Base-by-base conservation (phyloP, 35 echinoderm and acorn worm genomes). In the Ophiothrix spiculata region DNA sequence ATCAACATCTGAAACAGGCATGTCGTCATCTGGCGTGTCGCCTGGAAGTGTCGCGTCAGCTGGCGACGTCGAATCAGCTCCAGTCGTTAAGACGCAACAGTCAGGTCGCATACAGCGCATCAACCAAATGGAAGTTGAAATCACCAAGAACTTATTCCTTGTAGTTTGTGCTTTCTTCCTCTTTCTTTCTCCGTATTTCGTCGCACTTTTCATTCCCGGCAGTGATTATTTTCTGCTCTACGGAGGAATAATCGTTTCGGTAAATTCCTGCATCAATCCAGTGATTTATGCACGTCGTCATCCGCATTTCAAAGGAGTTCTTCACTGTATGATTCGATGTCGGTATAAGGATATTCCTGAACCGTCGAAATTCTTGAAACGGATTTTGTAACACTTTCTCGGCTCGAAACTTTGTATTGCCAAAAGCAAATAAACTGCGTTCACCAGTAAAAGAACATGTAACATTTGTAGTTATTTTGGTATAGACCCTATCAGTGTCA, bases 61-160 rank as follows among this genome's bases (percentile, higher is more conserved):
- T n/a, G n/a, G n/a, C n/a, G n/a, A n/a, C n/a, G n/a, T n/a, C n/a
- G n/a, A n/a, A n/a, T n/a, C n/a, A n/a, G n/a, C n/a, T n/a, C n/a
- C n/a, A n/a, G n/a, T n/a, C n/a, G n/a, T n/a, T n/a, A n/a, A n/a
- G n/a, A n/a, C n/a, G n/a, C n/a, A n/a, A n/a, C n/a, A n/a, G n/a
- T n/a, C n/a, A n/a, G n/a, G n/a, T n/a, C n/a, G n/a, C n/a, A n/a
- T n/a, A n/a, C n/a, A n/a, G n/a, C n/a, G n/a, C n/a, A 87, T 92
- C 56, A 81, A 73, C 49, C 69, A 76, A 28, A 77, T 79, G 36
- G 84, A 92, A 34, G 77, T 92, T 0, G 75, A 80, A 35, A 79
- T 92, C 38, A 92, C 90, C 56, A 92, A 92, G 45, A 92, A 92
- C 76, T 35, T 92, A 37, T 92, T 92, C 35, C 49, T 92, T 15